These are phyloP conservation scores for Chrysemys picta DNA, from an alignment of 2,113 vertebrate genomes.

Conservation along the genomic window DNA sequence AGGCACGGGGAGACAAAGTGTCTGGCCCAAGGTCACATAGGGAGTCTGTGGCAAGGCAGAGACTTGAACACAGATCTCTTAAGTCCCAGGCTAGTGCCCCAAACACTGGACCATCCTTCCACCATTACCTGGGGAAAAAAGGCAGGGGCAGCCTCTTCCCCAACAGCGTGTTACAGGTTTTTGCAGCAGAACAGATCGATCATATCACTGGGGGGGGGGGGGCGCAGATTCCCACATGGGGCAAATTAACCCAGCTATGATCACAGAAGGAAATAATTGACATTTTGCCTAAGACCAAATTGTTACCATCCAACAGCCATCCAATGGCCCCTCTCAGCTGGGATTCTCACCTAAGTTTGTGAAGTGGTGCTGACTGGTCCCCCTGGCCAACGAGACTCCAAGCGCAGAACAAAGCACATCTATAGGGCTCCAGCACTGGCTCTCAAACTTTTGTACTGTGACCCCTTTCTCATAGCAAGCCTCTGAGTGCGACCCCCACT, in stretches of 20 bases:
- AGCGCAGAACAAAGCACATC: neutral
- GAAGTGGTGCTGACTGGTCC: neutral
- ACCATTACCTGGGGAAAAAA: neutral
- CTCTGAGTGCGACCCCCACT: no score
- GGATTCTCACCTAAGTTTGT: neutral
- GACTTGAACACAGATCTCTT: no score
- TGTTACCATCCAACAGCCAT: neutral
- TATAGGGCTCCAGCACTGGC: neutral
- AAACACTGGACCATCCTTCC: neutral
- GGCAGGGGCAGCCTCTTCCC: neutral
- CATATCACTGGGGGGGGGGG: neutral
- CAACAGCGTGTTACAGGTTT: neutral
- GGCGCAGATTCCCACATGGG: neutral
- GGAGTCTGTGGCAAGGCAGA: neutral
- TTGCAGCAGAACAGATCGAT: neutral
- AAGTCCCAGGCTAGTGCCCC: neutral
- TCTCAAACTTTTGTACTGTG: no score
- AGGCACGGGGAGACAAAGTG: neutral
- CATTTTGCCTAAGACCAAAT: neutral
- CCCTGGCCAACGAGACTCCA: rapidly evolving
- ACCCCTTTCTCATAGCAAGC: no score
- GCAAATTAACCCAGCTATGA: neutral
- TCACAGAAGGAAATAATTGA: neutral
- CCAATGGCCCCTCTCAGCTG: neutral
- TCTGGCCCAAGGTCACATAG: neutral